Evolutionary conservation across 2,113 vertebrate species (phyloP).

Genomic region (Baryphthengus martii): DNA sequence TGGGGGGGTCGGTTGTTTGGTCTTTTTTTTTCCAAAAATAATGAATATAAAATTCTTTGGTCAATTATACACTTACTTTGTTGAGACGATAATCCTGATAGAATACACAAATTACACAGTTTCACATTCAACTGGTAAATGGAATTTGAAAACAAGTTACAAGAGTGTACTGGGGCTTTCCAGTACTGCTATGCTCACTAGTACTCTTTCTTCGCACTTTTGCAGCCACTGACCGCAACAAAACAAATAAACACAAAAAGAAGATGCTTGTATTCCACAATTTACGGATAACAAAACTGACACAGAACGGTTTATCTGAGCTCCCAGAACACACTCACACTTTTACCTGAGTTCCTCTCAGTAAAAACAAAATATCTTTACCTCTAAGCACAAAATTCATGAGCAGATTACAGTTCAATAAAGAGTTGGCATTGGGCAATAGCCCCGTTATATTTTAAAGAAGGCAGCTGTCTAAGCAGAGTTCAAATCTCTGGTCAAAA

Average conservation of each 20-base stretch:
- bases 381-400: neutral
- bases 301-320: neutral
- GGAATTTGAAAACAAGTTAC: neutral
- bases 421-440: fast-evolving
- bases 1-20: too few relatives aligned
- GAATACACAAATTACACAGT: neutral
- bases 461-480: neutral
- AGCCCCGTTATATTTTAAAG: neutral
- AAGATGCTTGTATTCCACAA: neutral
- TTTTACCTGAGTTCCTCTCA: neutral
- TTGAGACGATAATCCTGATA: neutral
- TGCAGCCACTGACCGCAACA: neutral
- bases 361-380: neutral
- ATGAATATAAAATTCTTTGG: neutral
- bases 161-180: neutral
- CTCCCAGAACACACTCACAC: fast-evolving
- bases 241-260: too few relatives aligned
- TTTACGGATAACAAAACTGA: neutral
- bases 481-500: neutral
- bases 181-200: neutral
- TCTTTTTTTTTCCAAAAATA: fast-evolving
- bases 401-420: neutral
- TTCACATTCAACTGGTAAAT: neutral
- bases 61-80: neutral
- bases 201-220: neutral